Conservation (phyloP, 2,888 invertebrate species). For the Plemyria rubiginata region DNA sequence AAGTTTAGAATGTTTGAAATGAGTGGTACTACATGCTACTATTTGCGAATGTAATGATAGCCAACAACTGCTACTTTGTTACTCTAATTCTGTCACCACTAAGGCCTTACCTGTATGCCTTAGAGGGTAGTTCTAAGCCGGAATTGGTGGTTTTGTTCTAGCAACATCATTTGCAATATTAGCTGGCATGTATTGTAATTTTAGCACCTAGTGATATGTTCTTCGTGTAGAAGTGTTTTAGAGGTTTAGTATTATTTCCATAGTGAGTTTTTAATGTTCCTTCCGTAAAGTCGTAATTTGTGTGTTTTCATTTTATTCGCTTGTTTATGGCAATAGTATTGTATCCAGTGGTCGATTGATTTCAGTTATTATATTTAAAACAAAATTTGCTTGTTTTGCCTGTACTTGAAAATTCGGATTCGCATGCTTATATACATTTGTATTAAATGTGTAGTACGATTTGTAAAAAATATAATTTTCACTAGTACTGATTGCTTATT, state of each 20-base stretch:
- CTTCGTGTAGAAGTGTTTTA: constrained; percentile 55
- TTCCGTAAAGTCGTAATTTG: constrained; percentile 45
- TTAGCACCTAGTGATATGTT: constrained; percentile 51
- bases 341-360: constrained; percentile 1
- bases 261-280: constrained; percentile 54
- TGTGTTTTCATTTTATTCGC: constrained; percentile 48
- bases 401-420: too few relatives aligned
- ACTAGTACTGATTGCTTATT: constrained; percentile 57
- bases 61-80: background rate
- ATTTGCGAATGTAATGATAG: constrained; percentile 11
- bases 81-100: background rate
- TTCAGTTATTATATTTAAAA: background rate
- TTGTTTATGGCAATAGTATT: constrained; percentile 73
- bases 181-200: constrained; percentile 29
- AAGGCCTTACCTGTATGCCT: background rate
- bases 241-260: constrained; percentile 62
- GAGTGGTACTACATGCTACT: constrained; percentile 18
- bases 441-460: too few relatives aligned
- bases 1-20: constrained; percentile 45
- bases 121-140: background rate
- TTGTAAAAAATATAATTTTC: background rate
- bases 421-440: too few relatives aligned
- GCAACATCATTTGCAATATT: background rate
- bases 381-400: too few relatives aligned
- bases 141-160: background rate